These are phyloP conservation scores for Scylla paramamosain DNA, from an alignment of 1,140 invertebrate species.

Conservation along the genomic window DNA sequence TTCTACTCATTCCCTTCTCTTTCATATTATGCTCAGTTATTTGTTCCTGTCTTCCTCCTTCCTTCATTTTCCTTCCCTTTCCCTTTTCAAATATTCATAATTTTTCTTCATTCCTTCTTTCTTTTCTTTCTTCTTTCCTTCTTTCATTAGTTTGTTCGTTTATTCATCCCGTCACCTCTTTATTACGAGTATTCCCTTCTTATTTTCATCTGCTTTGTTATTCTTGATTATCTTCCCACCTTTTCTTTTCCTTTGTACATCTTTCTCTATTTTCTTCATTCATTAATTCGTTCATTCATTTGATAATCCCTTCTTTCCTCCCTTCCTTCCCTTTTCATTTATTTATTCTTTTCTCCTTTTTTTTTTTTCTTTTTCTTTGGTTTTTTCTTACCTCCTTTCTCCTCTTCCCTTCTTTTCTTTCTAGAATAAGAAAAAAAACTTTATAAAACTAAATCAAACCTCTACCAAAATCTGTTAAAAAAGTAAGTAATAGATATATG, in stretches of 20 bases:
- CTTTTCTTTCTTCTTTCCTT: neutral
- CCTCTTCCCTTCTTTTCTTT: too few relatives aligned
- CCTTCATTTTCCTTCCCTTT: neutral
- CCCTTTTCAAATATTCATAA: neutral
- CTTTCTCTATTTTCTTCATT: neutral
- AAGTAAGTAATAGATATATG: too few relatives aligned
- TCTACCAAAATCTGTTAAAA: too few relatives aligned
- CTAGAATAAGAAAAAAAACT: too few relatives aligned
- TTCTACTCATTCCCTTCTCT: neutral
- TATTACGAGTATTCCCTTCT: too few relatives aligned
- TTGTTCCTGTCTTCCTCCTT: neutral
- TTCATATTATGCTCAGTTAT: neutral
- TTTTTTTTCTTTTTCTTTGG: neutral
- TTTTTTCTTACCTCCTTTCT: neutral
- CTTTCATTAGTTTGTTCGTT: neutral
- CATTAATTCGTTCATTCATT: neutral
- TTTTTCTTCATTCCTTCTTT: neutral
- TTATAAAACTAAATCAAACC: too few relatives aligned
- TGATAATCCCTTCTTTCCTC: neutral
- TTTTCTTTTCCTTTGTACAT: neutral
- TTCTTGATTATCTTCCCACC: neutral
- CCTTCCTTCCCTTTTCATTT: neutral
- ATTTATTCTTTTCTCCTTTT: neutral
- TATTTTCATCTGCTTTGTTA: too few relatives aligned
- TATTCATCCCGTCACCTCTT: too few relatives aligned